Evolutionary conservation across 2,888 invertebrate species (phyloP).

Genomic region (Cheilosia vulpina): DNA sequence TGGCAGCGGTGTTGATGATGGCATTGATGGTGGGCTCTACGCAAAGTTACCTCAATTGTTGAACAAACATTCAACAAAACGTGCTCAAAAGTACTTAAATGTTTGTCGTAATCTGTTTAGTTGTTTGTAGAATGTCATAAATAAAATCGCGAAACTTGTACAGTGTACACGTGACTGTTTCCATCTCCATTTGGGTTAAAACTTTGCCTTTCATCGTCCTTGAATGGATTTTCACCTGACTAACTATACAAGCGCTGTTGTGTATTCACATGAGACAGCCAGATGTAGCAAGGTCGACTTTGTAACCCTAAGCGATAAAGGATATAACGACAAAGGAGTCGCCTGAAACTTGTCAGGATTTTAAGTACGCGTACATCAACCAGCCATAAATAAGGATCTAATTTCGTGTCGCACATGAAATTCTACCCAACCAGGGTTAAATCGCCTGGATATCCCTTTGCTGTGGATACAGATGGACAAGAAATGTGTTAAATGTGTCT

Average conservation of each 20-base stretch:
- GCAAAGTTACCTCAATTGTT: conserved; percentile 63
- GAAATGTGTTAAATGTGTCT: conserved; percentile 44
- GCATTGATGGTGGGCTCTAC: conserved; percentile 6
- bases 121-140: conserved; percentile 64
- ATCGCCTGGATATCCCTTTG: background rate
- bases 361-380: conserved; percentile 43
- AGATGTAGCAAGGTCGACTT: conserved; percentile 10
- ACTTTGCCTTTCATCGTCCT: conserved; percentile 33
- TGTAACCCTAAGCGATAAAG: background rate
- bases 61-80: conserved; percentile 55
- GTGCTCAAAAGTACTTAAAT: conserved; percentile 37
- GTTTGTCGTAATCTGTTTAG: conserved; percentile 63
- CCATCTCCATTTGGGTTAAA: conserved; percentile 29
- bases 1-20: conserved; percentile 21
- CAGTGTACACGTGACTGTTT: conserved; percentile 15
- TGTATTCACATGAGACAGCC: background rate
- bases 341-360: conserved; percentile 32
- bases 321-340: background rate
- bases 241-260: background rate
- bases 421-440: background rate
- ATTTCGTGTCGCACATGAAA: conserved; percentile 37
- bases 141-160: conserved; percentile 50
- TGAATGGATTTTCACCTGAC: conserved; percentile 31
- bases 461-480: conserved; percentile 36
- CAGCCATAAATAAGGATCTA: conserved; percentile 48